These are phyloP conservation scores for Tautogolabrus adspersus DNA, from an alignment of 2,113 vertebrate genomes.

Conservation along the genomic window DNA sequence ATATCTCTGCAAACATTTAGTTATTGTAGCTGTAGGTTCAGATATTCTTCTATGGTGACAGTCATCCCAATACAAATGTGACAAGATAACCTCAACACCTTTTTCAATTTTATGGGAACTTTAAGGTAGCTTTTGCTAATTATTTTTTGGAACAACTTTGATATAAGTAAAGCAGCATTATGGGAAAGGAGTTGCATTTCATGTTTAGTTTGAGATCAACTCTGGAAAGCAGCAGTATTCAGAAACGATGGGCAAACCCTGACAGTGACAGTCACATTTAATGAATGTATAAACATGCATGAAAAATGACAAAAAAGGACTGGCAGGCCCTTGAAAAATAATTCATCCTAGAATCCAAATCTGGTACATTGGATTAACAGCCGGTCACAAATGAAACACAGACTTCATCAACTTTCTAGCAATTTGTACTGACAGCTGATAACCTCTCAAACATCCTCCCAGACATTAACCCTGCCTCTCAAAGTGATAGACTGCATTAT, in stretches of 20 bases:
- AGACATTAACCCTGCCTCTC: conserved; percentile 76
- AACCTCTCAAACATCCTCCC: conserved; percentile 72
- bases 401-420: conserved; percentile 76
- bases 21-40: too few species aligned
- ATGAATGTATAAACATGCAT: conserved; percentile 51
- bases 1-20: too few species aligned
- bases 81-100: too few species aligned
- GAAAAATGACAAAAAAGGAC: conserved; percentile 47
- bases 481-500: conserved; percentile 76
- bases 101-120: too few species aligned
- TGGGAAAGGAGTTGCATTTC: not conserved
- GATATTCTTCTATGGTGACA: too few species aligned
- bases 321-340: conserved; percentile 59
- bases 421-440: conserved; percentile 76
- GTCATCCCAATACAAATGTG: too few species aligned
- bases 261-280: conserved; percentile 45
- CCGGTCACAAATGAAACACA: conserved; percentile 71
- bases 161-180: not conserved
- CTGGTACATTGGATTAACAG: conserved; percentile 67
- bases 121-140: too few species aligned
- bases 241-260: conserved; percentile 11
- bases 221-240: not conserved
- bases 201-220: too few species aligned
- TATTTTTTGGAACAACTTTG: not conserved
- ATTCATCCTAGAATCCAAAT: conserved; percentile 68